Evolutionary conservation across 2,888 invertebrate species (phyloP).

Genomic region (Xestia xanthographa): DNA sequence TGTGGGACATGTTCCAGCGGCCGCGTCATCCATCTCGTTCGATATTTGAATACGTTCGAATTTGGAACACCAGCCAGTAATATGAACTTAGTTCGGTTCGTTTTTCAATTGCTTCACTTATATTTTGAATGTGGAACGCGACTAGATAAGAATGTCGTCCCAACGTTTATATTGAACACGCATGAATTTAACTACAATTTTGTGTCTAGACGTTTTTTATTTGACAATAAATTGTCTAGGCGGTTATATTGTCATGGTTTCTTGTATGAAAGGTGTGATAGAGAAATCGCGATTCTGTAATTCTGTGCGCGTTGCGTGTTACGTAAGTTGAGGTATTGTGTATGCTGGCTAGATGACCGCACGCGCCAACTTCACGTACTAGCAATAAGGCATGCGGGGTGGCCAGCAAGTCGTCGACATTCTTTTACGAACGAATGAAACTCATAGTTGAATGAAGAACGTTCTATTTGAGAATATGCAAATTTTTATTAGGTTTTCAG

Average conservation of each 20-base stretch:
- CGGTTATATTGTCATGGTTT: constrained; percentile 80
- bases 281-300: constrained; percentile 87
- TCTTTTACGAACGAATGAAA: constrained; percentile 78
- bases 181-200: constrained; percentile 64
- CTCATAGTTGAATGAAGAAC: constrained; percentile 72
- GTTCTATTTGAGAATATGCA: constrained; percentile 61
- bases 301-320: constrained; percentile 85
- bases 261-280: constrained; percentile 83
- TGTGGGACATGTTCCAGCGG: constrained; percentile 81
- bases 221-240: constrained; percentile 75
- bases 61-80: constrained; percentile 88
- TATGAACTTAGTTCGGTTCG: constrained; percentile 88
- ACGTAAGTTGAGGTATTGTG: constrained; percentile 83
- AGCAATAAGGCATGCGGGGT: constrained; percentile 83
- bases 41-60: constrained; percentile 89
- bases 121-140: constrained; percentile 89
- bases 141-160: constrained; percentile 80
- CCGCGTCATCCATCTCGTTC: constrained; percentile 86
- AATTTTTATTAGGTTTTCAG: constrained; percentile 32
- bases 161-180: constrained; percentile 62
- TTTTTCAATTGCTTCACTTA: constrained; percentile 90
- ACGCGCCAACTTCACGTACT: constrained; percentile 84
- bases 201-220: constrained; percentile 82
- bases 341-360: constrained; percentile 75
- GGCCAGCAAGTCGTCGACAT: constrained; percentile 77